phyloP scores from a whole-genome alignment of 2,888 invertebrate genomes.

The Exocentrus adspersus region DNA sequence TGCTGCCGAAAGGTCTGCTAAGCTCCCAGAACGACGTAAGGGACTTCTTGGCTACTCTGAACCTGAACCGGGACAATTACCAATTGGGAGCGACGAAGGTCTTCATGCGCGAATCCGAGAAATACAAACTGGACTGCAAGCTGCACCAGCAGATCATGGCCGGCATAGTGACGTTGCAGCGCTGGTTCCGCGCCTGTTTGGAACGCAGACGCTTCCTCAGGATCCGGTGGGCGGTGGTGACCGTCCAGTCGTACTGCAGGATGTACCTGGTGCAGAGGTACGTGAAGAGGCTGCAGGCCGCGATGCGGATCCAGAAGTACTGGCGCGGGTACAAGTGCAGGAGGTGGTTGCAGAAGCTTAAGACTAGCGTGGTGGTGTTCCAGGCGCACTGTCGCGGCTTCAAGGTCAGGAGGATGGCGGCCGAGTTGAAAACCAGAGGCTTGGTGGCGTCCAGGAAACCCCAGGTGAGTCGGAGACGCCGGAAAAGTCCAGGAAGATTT shows the following conservation, averaged over 20 bases:
- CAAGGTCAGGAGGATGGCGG: slow-evolving; percentile 69
- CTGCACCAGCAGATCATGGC: slow-evolving; percentile 95
- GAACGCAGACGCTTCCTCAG: slow-evolving; percentile 82
- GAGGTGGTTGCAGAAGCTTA: slow-evolving; percentile 74
- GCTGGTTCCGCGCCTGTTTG: slow-evolving; percentile 87
- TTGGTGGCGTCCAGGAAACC: slow-evolving; percentile 34
- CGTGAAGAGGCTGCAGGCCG: slow-evolving; percentile 67
- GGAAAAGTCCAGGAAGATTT: background rate
- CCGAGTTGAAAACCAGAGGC: slow-evolving; percentile 59
- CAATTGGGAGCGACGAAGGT: slow-evolving; percentile 77
- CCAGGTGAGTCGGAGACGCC: slow-evolving; percentile 40
- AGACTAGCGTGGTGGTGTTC: slow-evolving; percentile 69
- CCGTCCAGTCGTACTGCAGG: slow-evolving; percentile 79
- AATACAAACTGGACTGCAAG: slow-evolving; percentile 89
- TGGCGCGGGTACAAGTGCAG: slow-evolving; percentile 79
- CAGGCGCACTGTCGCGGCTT: slow-evolving; percentile 80
- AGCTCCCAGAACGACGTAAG: slow-evolving; percentile 89
- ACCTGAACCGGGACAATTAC: slow-evolving; percentile 89
- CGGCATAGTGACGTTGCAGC: slow-evolving; percentile 89
- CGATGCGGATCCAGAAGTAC: slow-evolving; percentile 78
- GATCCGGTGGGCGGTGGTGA: slow-evolving; percentile 76
- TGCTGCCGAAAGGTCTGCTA: slow-evolving; percentile 86
- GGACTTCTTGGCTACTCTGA: slow-evolving; percentile 83
- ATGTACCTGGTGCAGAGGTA: slow-evolving; percentile 72
- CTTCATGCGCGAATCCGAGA: slow-evolving; percentile 93